Evolutionary conservation across 1,140 invertebrate genomes (phyloP).

Genomic region (Drosophila chauvacae): DNA sequence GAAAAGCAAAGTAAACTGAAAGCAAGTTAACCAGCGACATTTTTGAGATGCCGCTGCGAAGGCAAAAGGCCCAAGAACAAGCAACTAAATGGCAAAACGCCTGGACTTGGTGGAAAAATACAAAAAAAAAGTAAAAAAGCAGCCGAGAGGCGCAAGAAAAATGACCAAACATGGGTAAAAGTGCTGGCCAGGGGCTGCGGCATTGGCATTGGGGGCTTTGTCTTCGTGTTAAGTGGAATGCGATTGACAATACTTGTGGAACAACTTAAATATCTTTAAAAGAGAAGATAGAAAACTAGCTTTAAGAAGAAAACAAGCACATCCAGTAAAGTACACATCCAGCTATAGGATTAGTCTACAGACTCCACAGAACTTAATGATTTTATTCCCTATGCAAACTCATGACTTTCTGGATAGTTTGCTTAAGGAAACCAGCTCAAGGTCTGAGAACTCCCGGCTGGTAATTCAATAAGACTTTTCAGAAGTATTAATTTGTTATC

Average conservation of each 20-base stretch:
- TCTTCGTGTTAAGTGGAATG: conserved; percentile 34
- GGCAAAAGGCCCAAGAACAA: conserved; percentile 57
- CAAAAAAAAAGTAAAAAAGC: conserved; percentile 1
- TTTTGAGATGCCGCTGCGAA: conserved; percentile 73
- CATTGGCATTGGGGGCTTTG: conserved; percentile 11
- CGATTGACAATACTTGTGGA: conserved; percentile 30
- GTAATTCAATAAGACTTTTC: conserved; percentile 4
- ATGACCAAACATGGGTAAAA: conserved; percentile 67
- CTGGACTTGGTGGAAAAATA: conserved; percentile 4
- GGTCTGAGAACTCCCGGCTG: not conserved
- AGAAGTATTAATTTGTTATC: conserved; percentile 8
- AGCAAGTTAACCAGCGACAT: conserved; percentile 82
- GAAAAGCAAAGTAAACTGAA: conserved; percentile 73
- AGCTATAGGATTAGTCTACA: not conserved
- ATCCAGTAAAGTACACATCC: not conserved
- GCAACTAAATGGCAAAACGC: conserved; percentile 59
- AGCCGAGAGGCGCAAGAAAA: conserved; percentile 52
- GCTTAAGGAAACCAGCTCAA: not conserved
- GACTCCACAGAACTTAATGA: not conserved
- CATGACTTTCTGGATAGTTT: not conserved
- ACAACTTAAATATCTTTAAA: conserved; percentile 15
- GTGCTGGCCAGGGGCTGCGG: conserved; percentile 39
- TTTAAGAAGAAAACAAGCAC: not conserved
- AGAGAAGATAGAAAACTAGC: not conserved
- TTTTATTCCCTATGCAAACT: not conserved